Percentiles rank a stretch among this genome's conserved stretches.
phyloP scores from a whole-genome alignment of 2,797 vertebrate species.

The Smutsia gigantea region DNA sequence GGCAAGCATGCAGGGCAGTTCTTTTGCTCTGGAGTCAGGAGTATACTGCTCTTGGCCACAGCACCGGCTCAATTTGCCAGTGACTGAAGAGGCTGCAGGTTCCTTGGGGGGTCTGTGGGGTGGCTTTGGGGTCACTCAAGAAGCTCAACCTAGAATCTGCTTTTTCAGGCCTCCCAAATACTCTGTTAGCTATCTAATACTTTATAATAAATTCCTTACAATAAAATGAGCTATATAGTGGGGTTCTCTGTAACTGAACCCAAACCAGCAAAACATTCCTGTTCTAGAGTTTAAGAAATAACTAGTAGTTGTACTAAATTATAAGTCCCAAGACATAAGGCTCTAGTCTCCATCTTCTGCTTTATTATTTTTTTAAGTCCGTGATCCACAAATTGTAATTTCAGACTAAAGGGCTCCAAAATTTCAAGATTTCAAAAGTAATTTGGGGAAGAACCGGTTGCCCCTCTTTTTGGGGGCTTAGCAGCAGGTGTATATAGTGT shows the following conservation, averaged over 20 bases:
- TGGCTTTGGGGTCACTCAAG: not conserved
- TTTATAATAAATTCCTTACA: not conserved
- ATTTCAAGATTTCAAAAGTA: not conserved
- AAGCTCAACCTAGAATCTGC: not conserved
- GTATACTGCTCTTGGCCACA: not conserved
- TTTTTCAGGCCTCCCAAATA: not conserved
- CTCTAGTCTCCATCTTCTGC: not conserved
- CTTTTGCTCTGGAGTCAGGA: not conserved
- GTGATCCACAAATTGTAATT: not conserved
- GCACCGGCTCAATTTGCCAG: not conserved
- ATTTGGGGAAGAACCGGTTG: not conserved
- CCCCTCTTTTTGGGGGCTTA: not conserved
- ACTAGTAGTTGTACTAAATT: not conserved
- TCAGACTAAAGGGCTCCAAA: not conserved
- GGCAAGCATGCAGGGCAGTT: not conserved
- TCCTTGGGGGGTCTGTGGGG: not conserved
- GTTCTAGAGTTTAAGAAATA: not conserved
- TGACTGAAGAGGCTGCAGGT: not conserved
- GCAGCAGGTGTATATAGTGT: accelerated
- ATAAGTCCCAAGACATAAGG: not conserved
- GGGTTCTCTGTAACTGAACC: not conserved
- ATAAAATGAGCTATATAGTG: not conserved
- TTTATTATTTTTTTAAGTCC: not conserved
- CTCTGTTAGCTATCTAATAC: not conserved
- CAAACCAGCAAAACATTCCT: not conserved